Conservation (phyloP, 92 coral and sea anemone genomes). For the Blastomussa wellsi region DNA sequence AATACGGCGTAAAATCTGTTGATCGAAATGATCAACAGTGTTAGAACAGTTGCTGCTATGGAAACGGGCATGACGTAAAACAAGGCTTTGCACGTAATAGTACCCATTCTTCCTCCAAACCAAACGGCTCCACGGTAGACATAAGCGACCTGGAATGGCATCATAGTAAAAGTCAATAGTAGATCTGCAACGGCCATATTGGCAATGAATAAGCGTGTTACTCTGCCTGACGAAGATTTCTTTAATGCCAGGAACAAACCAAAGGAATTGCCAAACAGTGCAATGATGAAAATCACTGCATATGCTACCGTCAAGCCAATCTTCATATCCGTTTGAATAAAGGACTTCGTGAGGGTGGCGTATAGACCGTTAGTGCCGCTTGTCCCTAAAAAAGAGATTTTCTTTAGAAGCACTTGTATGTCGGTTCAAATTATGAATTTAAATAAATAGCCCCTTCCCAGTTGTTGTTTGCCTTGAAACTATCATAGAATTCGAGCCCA, state of each 20-base stretch:
- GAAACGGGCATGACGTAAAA: slow-evolving; percentile 45
- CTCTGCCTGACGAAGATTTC: slow-evolving; percentile 29
- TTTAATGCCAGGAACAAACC: slow-evolving; percentile 46
- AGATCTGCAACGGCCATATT: slow-evolving; percentile 68
- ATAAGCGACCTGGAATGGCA: slow-evolving; percentile 45
- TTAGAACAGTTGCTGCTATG: slow-evolving; percentile 52
- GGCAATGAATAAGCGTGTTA: slow-evolving; percentile 49
- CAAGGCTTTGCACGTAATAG: slow-evolving; percentile 40
- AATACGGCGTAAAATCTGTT: slow-evolving; percentile 55
- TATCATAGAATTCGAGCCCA: no score
- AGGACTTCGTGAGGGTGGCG: background rate
- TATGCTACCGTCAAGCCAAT: slow-evolving; percentile 50
- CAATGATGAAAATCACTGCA: slow-evolving; percentile 39
- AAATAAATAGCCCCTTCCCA: no score
- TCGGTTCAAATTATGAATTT: no score
- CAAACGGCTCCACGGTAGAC: slow-evolving; percentile 16
- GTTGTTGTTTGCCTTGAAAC: no score
- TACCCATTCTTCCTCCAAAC: slow-evolving; percentile 42
- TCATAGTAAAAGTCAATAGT: slow-evolving; percentile 27
- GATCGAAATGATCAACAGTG: slow-evolving; percentile 47
- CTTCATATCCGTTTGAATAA: background rate
- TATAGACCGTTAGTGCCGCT: background rate
- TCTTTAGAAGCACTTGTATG: no score
- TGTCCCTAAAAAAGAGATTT: background rate
- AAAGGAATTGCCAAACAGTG: slow-evolving; percentile 51